Conservation (phyloP, 2,113 vertebrate species). For the Beaufortia kweichowensis region DNA sequence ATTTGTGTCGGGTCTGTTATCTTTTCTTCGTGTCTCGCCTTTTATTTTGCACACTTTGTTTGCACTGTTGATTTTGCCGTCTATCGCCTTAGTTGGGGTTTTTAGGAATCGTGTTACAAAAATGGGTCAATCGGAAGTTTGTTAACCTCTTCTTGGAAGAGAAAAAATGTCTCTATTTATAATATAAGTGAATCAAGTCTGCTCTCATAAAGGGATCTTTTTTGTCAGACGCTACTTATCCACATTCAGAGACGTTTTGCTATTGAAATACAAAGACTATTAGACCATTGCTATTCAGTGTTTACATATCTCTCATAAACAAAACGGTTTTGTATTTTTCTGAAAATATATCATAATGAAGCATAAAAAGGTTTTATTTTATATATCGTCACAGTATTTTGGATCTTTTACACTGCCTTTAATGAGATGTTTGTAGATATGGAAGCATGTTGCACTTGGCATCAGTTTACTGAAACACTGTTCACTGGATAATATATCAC, state of each 20-base stretch:
- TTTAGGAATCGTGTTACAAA: constrained; percentile 1
- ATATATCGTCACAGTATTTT: not conserved
- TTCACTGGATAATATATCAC: not conserved
- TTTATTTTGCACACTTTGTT: not conserved
- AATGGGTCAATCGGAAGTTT: not conserved
- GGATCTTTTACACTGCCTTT: not conserved
- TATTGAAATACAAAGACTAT: no score
- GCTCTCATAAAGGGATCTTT: no score
- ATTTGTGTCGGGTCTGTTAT: constrained; percentile 8
- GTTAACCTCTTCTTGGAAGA: not conserved
- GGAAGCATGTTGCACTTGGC: not conserved
- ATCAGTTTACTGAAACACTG: not conserved
- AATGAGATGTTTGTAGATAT: not conserved
- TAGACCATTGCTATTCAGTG: not conserved
- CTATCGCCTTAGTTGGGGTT: not conserved
- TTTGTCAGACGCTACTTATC: no score
- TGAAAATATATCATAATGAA: not conserved
- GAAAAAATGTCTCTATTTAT: no score
- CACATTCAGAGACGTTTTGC: not conserved
- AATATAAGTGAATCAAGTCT: no score
- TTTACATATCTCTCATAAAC: not conserved
- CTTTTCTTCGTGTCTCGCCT: not conserved
- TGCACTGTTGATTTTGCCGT: not conserved
- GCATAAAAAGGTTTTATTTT: not conserved
- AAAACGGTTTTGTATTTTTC: not conserved